Base-by-base conservation (phyloP, 2,888 invertebrate species). In the Erebia palarica region DNA sequence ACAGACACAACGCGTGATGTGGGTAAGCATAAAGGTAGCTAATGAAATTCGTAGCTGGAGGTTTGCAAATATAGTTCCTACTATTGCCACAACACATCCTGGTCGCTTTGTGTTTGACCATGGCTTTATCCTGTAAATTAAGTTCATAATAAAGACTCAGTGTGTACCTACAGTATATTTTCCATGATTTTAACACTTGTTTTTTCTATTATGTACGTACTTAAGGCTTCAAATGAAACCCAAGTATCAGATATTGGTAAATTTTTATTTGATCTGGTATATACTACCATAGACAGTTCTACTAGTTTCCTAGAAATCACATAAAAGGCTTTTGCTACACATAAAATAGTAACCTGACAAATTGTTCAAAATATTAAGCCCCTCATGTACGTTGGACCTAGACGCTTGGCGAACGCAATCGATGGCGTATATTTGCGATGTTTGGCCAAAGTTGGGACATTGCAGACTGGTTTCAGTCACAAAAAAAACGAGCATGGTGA, bases 291-390 rank as follows among this genome's bases (percentile, higher is more conserved):
- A 69, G 63, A 71, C 69, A 36, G 57, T 60, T 66, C 60, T 69
- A 71, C 72, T 73, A 75, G 68, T 65, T 14, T 59, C 66, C 72
- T 76, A 76, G 72, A 59, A 69, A 71, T 74, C 72, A 76, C 75
- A 64, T 60, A 64, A 74, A 68, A 75, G 47, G 70, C 42, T 49
- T 71, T 70, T 49, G 60, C 71, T 73, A 69, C 57, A 66, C 47
- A 65, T 58, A 57, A 44, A 57, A 69, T 51, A 65, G 51, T 53
- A 65, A 66, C 13, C 13, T 60, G 36, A 42, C 27, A 49, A 60
- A 65, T 44, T 53, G 57, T 42, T 59, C 42, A 36, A 59, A 69
- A 59, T 16, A 21, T 51, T 18, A 36, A 16, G 55, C 10, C 18
- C 55, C 55, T 55, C 9, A 10, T 18, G 18, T 16, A 55, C 55